A percentile compares a stretch with the other conserved stretches of the same genome.
phyloP scores from a whole-genome alignment of 2,113 vertebrate species.

The Oophaga pumilio region DNA sequence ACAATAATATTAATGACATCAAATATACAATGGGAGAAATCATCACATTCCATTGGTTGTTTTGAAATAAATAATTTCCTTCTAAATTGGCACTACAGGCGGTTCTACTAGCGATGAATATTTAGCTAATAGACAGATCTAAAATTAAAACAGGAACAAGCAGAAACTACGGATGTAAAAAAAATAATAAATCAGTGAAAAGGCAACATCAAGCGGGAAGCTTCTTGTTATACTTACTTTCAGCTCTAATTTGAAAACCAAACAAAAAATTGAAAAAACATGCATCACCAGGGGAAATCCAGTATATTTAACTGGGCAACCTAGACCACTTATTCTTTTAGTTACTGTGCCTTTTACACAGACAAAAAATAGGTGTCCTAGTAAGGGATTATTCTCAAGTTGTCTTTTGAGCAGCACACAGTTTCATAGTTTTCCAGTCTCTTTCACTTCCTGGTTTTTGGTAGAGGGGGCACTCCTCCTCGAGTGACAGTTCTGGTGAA shows the following conservation, averaged over 20 bases:
- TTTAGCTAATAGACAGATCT: background rate
- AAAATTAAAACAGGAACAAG: conserved; percentile 30
- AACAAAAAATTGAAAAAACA: background rate
- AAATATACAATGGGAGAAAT: background rate
- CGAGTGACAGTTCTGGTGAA: too few species aligned
- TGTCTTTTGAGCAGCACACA: too few species aligned
- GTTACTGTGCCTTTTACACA: too few species aligned
- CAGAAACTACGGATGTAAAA: conserved; percentile 25
- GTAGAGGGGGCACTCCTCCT: too few species aligned
- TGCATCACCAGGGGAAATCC: background rate
- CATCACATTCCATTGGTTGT: background rate
- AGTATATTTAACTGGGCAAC: background rate
- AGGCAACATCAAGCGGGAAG: conserved; percentile 5
- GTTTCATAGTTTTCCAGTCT: too few species aligned
- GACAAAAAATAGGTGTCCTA: too few species aligned
- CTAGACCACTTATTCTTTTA: too few species aligned
- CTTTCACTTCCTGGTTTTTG: too few species aligned
- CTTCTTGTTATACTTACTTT: conserved; percentile 8
- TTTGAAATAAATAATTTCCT: background rate
- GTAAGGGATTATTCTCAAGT: too few species aligned
- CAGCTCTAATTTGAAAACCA: conserved; percentile 17
- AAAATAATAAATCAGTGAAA: conserved; percentile 29
- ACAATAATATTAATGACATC: background rate
- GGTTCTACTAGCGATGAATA: background rate
- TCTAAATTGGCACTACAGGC: background rate